Base-by-base conservation (phyloP, 2,888 invertebrate genomes). In the Conops quadrifasciatus region DNA sequence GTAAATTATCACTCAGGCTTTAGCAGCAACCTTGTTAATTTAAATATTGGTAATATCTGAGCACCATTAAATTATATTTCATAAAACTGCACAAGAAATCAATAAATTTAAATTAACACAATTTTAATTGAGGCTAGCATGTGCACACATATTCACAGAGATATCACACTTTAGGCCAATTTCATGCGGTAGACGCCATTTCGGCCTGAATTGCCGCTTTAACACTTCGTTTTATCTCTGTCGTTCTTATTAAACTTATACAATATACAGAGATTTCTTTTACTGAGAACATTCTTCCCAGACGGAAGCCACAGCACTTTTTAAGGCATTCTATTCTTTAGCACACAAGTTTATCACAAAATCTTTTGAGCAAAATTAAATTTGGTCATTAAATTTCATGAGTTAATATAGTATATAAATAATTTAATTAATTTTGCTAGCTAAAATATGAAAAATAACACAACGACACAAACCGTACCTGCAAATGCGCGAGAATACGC, bases 401-500 rank as follows among this genome's bases (percentile, higher is more conserved):
- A 70, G n/a, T 9, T 58, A 56, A 71, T 62, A 69, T 49, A 30
- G 71, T 68, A 59, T n/a, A 24, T 24, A 28, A 73, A 71, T 62
- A 71, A 60, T 68, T 65, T 53, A 59, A 53, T 47, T 71, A 28
- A 36, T 56, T 71, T 74, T 70, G 16, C 19, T 60, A 3, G 16
- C 36, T 58, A 73, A 74, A 63, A 72, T 58, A 56, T 21, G 56
- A 49, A 72, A 73, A 74, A 72, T 70, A 30, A 36, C 73, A 58
- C 71, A 45, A 62, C 77, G 76, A 15, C 49, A 49, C 49, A 71
- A 75, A 79, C 78, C 77, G 77, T 81, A 81, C 81, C 82, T 81
- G 81, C 80, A 80, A 85, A 84, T 84, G 83, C 83, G 85, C 82
- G 78, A 78, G 77, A 80, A 77, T 83, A 83, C 82, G 83, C 83